These are phyloP conservation scores for Thalassarche chlororhynchos DNA, from an alignment of 2,113 vertebrate genomes.

Conservation along the genomic window DNA sequence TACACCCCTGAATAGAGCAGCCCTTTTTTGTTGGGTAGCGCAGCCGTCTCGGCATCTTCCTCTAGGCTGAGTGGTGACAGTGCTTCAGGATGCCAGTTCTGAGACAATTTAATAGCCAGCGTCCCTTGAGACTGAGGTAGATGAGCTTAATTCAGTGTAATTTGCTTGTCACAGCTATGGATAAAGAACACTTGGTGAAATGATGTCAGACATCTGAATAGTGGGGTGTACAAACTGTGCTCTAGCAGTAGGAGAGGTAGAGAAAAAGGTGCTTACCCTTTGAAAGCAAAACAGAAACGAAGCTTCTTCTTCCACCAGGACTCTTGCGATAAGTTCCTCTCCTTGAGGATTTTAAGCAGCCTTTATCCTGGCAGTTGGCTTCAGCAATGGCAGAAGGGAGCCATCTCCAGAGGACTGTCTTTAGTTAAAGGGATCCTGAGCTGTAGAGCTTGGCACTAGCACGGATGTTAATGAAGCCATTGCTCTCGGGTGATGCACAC, in stretches of 20 bases:
- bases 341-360: not conserved
- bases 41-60: not conserved
- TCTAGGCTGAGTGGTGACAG: not conserved
- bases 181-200: not conserved
- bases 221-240: not conserved
- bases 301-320: not conserved
- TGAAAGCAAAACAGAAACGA: not conserved
- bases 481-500: not conserved
- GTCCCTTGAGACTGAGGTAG: not conserved
- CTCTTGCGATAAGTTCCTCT: not conserved
- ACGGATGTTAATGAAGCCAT: not conserved
- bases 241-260: not conserved
- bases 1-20: not conserved
- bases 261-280: not conserved
- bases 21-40: not conserved
- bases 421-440: not conserved
- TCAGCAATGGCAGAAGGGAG: not conserved
- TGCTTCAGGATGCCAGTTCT: not conserved
- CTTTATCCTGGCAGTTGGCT: not conserved
- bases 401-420: not conserved
- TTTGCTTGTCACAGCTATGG: constrained; percentile 39
- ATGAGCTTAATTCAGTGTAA: constrained; percentile 30
- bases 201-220: not conserved
- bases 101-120: not conserved
- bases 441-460: not conserved